phyloP scores from a whole-genome alignment of 2,113 vertebrate genomes.

The Eulacestoma nigropectus region DNA sequence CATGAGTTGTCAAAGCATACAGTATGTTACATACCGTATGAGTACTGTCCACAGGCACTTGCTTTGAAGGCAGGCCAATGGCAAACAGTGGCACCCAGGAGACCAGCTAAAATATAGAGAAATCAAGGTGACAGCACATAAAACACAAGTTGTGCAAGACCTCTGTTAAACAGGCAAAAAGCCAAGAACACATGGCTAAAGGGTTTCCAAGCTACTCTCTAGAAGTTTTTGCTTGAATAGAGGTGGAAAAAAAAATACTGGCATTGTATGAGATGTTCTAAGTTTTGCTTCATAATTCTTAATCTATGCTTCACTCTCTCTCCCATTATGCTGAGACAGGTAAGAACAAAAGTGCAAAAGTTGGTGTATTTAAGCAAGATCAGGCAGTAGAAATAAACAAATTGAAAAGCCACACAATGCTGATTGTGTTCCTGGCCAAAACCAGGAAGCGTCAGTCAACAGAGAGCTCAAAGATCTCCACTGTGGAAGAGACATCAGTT shows the following conservation, averaged over 20 bases:
- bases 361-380: not conserved
- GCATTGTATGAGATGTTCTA: not conserved
- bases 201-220: not conserved
- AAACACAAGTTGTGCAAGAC: slow-evolving; percentile 25
- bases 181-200: not conserved
- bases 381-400: not conserved
- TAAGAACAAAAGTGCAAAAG: not conserved
- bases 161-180: not conserved
- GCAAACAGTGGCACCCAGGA: slow-evolving; percentile 42
- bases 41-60: slow-evolving; percentile 7
- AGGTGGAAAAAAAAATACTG: not conserved
- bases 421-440: not conserved
- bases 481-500: not conserved
- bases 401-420: not conserved
- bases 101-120: slow-evolving; percentile 26
- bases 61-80: slow-evolving; percentile 35
- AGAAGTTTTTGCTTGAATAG: not conserved
- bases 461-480: not conserved
- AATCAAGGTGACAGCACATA: slow-evolving; percentile 34
- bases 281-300: not conserved
- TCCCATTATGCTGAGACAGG: not conserved
- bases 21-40: not conserved
- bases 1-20: slow-evolving; percentile 50
- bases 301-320: not conserved
- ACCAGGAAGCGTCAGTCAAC: not conserved